Percentiles rank a stretch among this genome's conserved stretches.
These are phyloP conservation scores for Capromys pilorides DNA, from an alignment of 2,797 vertebrate species.

Conservation along the genomic window DNA sequence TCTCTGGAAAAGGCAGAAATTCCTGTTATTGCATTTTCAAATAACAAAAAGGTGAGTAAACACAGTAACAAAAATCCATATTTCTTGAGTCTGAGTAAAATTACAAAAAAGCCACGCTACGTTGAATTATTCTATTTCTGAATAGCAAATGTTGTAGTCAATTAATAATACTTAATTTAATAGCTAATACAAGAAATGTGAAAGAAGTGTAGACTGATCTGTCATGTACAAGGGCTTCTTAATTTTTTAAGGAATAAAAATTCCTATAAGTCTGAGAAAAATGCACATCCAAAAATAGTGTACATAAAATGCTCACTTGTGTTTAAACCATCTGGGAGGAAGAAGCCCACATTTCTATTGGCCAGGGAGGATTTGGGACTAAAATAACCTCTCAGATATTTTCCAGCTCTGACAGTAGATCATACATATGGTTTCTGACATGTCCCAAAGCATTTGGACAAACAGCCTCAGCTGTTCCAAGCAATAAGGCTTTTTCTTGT, in stretches of 20 bases:
- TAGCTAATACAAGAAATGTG: not conserved
- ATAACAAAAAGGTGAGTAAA: not conserved
- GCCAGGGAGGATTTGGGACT: not conserved
- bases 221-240: not conserved
- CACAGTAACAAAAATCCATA: not conserved
- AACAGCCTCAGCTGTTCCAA: not conserved
- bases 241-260: not conserved
- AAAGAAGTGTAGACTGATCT: not conserved
- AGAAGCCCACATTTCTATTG: rapidly evolving
- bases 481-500: not conserved
- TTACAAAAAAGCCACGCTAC: not conserved
- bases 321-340: not conserved
- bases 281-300: not conserved
- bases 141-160: not conserved
- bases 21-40: not conserved
- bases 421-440: not conserved
- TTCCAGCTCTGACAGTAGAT: not conserved
- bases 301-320: not conserved
- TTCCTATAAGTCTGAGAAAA: not conserved
- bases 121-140: not conserved
- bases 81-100: not conserved
- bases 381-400: not conserved
- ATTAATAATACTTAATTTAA: not conserved
- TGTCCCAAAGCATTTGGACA: slow-evolving; percentile 29
- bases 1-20: not conserved